Base-by-base conservation (phyloP, 1,140 invertebrate genomes). In the Saccostrea cuccullata region DNA sequence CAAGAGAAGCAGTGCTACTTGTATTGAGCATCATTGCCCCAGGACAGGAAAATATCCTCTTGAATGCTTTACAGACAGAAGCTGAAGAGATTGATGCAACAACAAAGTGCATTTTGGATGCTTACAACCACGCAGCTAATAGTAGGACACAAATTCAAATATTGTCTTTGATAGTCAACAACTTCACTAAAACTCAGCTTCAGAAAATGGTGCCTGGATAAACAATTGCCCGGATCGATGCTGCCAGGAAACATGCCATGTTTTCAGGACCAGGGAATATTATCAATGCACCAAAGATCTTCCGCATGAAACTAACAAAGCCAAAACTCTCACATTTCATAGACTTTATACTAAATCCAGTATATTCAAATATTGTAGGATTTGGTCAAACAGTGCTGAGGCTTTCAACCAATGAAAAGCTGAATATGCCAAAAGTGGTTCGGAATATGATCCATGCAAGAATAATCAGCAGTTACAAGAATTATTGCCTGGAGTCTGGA, bases 391-490 rank as follows among this genome's bases (percentile, higher is more conserved):
- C 58, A 23, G 67, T 70, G 67, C 67, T 70, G 20, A 23, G 23
- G 67, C 20, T 70, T 70, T 70, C 67, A 70, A 70, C n/a, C 17
- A 70, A 23, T 70, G 67, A 70, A 70, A 70, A 70, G n/a, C 1
- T 70, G 67, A 70, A 70, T 5, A 23, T 70, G 67, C 67, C 30
- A 23, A 70, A 70, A 23, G 67, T 23, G 23, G 67, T 70, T 70
- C n/a, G 67, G 9, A 70, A 55, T 73, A 23, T 84, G 2, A 84
- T 84, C 9, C 17, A 70, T 84, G 20, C 87, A 23, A 84, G 82
- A n/a, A 70, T 84, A 30, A 87, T 87, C 12, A 84, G 40, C n/a
- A 55, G 11, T 17, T 88, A 88, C 82, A 11, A 82, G n/a, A 64
- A 30, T 20, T 88, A 85, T 40, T 88, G 87, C 47, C 30, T 26